A percentile compares a stretch with the other conserved stretches of the same genome.
phyloP scores from a whole-genome alignment of 2,797 vertebrate species.

The Basileuterus tristriatus region DNA sequence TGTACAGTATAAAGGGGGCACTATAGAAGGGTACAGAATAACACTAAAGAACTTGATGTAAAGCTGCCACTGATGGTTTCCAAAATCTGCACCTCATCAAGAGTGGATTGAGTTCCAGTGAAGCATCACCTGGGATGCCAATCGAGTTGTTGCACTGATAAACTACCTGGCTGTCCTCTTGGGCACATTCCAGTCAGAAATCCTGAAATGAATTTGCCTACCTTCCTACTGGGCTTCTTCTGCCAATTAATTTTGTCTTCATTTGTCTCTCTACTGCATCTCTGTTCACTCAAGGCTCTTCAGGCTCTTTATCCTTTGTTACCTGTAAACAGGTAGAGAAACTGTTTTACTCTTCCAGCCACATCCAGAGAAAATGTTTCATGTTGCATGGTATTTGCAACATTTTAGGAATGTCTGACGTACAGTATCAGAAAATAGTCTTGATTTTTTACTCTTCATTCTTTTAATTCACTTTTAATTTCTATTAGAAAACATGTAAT shows the following conservation, averaged over 20 bases:
- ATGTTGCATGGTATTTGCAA: fast-evolving
- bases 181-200: background rate
- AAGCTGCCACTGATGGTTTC: background rate
- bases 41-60: background rate
- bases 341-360: background rate
- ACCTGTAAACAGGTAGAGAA: background rate
- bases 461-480: background rate
- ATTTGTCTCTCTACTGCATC: background rate
- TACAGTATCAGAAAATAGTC: background rate
- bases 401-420: background rate
- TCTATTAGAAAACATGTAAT: background rate
- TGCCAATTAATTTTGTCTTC: background rate
- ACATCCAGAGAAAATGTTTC: background rate
- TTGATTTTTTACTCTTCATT: background rate
- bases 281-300: background rate
- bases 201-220: background rate
- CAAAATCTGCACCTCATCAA: background rate
- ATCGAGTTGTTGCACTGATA: background rate
- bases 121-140: background rate
- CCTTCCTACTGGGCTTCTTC: background rate
- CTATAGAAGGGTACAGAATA: background rate
- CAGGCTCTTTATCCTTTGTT: background rate
- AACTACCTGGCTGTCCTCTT: background rate
- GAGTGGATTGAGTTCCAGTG: fast-evolving
- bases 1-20: background rate